These are phyloP conservation scores for Arenaria interpres DNA, from an alignment of 2,113 vertebrate genomes.

Conservation along the genomic window DNA sequence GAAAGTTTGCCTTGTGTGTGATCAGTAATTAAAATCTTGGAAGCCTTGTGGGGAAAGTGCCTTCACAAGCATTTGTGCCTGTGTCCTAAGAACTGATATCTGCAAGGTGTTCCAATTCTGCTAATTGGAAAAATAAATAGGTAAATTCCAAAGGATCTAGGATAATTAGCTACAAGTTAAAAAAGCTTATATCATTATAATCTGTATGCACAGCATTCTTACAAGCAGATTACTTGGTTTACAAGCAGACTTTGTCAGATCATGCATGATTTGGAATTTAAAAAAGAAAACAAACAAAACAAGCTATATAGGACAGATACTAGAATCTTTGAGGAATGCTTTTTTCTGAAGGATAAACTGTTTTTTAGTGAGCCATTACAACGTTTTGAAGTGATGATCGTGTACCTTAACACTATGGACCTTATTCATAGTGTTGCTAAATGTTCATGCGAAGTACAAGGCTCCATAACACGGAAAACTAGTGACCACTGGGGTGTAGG, in stretches of 20 bases:
- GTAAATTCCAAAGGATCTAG: neutral
- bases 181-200: neutral
- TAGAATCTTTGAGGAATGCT: neutral
- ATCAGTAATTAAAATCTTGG: neutral
- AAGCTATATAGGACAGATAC: neutral
- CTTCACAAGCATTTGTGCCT: slow-evolving; percentile 53
- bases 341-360: neutral
- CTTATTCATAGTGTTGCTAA: neutral
- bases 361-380: neutral
- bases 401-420: neutral
- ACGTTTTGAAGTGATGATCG: neutral
- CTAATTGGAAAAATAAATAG: neutral
- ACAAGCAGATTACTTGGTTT: neutral
- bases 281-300: neutral
- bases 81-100: neutral
- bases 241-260: neutral
- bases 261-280: neutral
- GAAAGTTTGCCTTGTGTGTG: neutral
- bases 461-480: neutral
- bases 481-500: neutral
- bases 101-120: slow-evolving; percentile 20
- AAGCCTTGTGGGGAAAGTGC: slow-evolving; percentile 29
- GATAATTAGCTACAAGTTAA: neutral
- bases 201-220: neutral
- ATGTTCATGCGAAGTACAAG: neutral